These are phyloP conservation scores for Thamnophis elegans DNA, from an alignment of 2,797 vertebrate genomes.

Conservation along the genomic window DNA sequence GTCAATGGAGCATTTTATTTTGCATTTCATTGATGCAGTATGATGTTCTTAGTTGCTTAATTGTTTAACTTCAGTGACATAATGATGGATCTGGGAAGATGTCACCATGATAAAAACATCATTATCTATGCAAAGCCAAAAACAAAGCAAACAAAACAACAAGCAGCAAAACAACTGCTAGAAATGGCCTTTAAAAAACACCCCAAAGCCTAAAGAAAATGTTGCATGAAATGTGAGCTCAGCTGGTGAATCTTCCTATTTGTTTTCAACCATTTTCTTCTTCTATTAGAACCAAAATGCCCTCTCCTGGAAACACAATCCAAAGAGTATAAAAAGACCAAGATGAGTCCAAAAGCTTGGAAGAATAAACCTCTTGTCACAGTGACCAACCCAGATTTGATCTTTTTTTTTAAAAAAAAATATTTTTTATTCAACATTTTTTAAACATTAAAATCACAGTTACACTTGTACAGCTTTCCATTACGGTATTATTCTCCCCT, in stretches of 20 bases:
- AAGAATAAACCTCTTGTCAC: neutral
- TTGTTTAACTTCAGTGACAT: neutral
- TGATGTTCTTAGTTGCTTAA: neutral
- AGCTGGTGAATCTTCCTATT: neutral
- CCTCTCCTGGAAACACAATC: neutral
- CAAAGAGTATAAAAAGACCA: neutral
- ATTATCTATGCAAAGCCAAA: neutral
- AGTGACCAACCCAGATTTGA: neutral
- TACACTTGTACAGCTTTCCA: too few species aligned
- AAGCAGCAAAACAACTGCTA: neutral
- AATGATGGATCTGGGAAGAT: neutral
- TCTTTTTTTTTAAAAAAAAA: neutral
- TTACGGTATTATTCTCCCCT: too few species aligned
- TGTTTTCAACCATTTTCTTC: neutral
- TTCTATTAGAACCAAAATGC: neutral
- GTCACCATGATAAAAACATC: neutral
- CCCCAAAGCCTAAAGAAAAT: neutral
- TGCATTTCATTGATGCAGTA: neutral
- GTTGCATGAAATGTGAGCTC: neutral
- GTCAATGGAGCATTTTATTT: neutral
- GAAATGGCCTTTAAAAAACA: neutral
- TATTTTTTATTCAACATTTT: too few species aligned
- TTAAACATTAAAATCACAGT: too few species aligned
- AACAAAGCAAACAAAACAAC: neutral
- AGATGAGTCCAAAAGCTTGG: neutral